Base-by-base conservation (phyloP, 1,140 invertebrate species). In the Zaprionus gabonicus region DNA sequence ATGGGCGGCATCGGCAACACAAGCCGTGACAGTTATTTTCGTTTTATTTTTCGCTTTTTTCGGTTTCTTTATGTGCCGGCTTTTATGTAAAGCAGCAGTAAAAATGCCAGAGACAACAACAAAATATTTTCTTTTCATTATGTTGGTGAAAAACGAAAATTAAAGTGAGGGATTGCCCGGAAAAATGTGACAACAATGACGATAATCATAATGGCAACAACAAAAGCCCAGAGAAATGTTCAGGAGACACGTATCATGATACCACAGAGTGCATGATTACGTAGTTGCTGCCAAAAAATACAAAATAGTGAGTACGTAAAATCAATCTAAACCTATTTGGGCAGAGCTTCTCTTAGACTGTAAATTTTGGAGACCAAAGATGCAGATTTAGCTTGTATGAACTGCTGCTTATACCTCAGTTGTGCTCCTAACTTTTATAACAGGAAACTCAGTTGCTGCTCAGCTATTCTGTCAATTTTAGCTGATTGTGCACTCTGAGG, bases 81-180 rank as follows among this genome's bases (percentile, higher is more conserved):
- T 49, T 56, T 68, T 46, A 46, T 46, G 23, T 49, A 74, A 56
- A 69, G 38, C 56, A 70, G 58, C 58, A 56, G 46, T 44, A 71
- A 78, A 80, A 74, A 70, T 78, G 44, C 73, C 81, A 65, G 56
- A 62, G 49, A 57, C 58, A 71, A 71, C 74, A 79, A 77, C 65
- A 81, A 84, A 74, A 55, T 76, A 82, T 82, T 86, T 79, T 82
- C 73, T 75, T 85, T 82, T 82, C 68, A 74, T 79, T 86, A 76
- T 57, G 31, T 57, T 41, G 41, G 31, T 13, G 28, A 25, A 63
- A 31, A 55, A 28, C 12, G 51, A 51, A 38, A 60, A 34, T 2
- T 10, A 9, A 38, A 20, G 12, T 28, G 44, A 44, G 38, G 41
- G n/a, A 46, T 46, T 17, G 41, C 17, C 41, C 41, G 41, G 41